Evolutionary conservation across 2,113 vertebrate species (phyloP), one percentile per base, ranked within the genome.

Genomic region (Sitta europaea): DNA sequence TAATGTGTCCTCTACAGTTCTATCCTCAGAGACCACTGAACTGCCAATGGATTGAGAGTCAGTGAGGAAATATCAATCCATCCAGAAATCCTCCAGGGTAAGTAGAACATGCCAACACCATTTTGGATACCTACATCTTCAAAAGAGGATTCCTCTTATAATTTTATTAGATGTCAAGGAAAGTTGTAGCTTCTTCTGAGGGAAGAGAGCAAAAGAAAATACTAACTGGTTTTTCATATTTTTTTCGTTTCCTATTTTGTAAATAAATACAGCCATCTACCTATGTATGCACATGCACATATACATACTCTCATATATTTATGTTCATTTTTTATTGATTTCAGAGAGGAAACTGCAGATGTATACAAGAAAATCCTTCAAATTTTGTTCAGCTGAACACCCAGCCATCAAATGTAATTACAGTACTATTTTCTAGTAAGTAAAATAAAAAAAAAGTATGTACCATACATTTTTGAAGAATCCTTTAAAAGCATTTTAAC

Each of bases 231-330:
- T 61, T 84, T 76, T 14, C 29, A 71, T 47, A 33, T 38, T 6
- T 42, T 55, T 54, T 74, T 84, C 33, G 23, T 65, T 55, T 93
- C 33, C 3, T 51, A 27, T 47, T 84, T 66, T 79, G 20, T n/a
- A 62, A 72, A 79, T 25, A 74, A 78, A 79, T 33, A 54, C 16
- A 66, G 4, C 5, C 15, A 9, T 25, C 72, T 66, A 28, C 33
- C 23, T 36, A 33, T 36, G 29, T 31, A 45, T 65, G 6, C 33
- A 54, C 0, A 0, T 27, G 11, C 23, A 62, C 11, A 63, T 10
- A n/a, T 23, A 51, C 6, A 9, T 3, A 6, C 4, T n/a, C 27
- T 43, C 11, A 27, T 33, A 59, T n/a, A 40, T 72, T 77, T 42
- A 13, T 47, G 43, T 70, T 59, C 5, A 20, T 74, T 36, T 29